Evolutionary conservation across 1,140 invertebrate genomes (phyloP), one percentile per base, ranked within the genome.

Genomic region (Trypoxylus dichotomus): DNA sequence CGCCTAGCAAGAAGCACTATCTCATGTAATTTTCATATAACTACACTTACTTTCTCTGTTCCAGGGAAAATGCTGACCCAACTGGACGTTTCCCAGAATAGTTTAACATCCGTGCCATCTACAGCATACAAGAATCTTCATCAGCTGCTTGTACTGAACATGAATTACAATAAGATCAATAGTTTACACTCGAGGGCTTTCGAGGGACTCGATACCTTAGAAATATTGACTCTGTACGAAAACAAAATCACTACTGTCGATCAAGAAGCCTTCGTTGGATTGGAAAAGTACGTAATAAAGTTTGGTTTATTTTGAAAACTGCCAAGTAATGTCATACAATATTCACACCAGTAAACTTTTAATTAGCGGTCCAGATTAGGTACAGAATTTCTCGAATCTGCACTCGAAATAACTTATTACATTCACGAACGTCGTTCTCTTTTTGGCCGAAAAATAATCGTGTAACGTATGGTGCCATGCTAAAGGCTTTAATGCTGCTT

Each of bases 131-230:
- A 91, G 81, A 92, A 92, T 83, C 91, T 97, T 41, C 93, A 94
- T 84, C 92, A 93, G 82, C 89, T 97, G 76, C 90, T 96, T 47
- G 95, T 96, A 80, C 88, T 97, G 15, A 96, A 96, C 85, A 90
- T 97, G 86, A 96, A 96, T 85, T 94, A 96, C 85, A 97, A 97
- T 85, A 94, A 94, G 83, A 93, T 95, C 78, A 90, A 87, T 15
- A 90, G 90, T 68, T 89, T 97, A 21, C 94, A 94, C 81, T 89
- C 90, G 47, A 91, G 90, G 75, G 94, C 94, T 21, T 96, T 97
- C 82, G 90, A 94, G 80, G 94, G 94, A 1, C 89, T 96, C 79
- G 93, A 95, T 79, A 95, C 94, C 5, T 88, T 96, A 71, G 94
- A 96, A 85, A 94, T 96, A 77, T 89, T 97, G 42, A 95, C 94